phyloP scores from a whole-genome alignment of 1,140 invertebrate genomes.

The Meloidogyne exigua region DNA sequence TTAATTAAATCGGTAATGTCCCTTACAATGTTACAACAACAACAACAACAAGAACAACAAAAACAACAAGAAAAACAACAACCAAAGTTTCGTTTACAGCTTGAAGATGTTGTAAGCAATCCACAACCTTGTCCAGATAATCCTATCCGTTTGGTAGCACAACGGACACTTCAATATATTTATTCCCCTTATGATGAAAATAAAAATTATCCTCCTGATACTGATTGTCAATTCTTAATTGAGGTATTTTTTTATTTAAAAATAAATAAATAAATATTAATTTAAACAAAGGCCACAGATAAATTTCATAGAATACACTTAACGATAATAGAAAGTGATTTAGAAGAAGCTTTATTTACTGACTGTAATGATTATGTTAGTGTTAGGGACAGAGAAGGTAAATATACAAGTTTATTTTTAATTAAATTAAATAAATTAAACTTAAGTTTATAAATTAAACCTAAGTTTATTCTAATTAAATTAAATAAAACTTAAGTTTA shows the following conservation, averaged over 20 bases:
- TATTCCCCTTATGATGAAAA: slow-evolving; percentile 48
- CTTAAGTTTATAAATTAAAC: too few species aligned
- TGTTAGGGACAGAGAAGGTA: slow-evolving; percentile 35
- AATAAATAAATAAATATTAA: background rate
- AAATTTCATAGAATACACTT: slow-evolving; percentile 40
- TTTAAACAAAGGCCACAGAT: slow-evolving; percentile 23
- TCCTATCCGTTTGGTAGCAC: slow-evolving; percentile 38
- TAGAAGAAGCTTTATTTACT: slow-evolving; percentile 48
- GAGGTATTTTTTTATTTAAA: background rate
- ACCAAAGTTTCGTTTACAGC: slow-evolving; percentile 8
- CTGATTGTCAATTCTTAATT: slow-evolving; percentile 45
- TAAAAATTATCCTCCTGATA: slow-evolving; percentile 42
- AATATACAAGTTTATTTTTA: background rate
- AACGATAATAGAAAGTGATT: slow-evolving; percentile 35
- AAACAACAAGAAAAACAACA: background rate
- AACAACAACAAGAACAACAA: background rate
- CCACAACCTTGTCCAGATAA: slow-evolving; percentile 35
- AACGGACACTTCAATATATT: slow-evolving; percentile 33
- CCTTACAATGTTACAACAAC: background rate
- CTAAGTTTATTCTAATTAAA: too few species aligned
- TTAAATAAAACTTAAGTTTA: too few species aligned
- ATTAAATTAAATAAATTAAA: background rate
- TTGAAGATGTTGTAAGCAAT: slow-evolving; percentile 10
- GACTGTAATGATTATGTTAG: slow-evolving; percentile 49
- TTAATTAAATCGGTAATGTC: background rate